These are phyloP conservation scores for Acrossocheilus wenchowensis DNA, from an alignment of 2,797 vertebrate species.

Conservation along the genomic window DNA sequence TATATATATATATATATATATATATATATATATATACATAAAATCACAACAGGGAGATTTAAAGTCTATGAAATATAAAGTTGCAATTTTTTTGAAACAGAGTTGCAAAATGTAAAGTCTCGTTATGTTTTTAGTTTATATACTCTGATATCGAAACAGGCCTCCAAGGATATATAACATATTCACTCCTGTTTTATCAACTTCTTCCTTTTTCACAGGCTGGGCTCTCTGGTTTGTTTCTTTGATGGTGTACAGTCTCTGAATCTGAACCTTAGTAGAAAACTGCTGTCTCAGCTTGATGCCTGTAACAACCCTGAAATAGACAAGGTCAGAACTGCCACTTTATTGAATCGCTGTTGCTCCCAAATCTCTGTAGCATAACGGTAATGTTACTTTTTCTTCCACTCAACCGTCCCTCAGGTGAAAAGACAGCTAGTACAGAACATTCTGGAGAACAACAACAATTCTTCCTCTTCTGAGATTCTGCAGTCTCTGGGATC, in stretches of 20 bases:
- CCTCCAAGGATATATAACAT: not conserved
- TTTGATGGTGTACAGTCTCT: constrained; percentile 58
- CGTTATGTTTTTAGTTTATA: not conserved
- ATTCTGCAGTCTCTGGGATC: constrained; percentile 57
- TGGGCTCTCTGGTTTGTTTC: constrained; percentile 74
- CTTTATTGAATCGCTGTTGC: not conserved
- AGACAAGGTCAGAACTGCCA: constrained; percentile 64
- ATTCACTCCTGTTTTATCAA: not conserved
- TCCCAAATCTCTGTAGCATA: not conserved
- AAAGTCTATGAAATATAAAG: not conserved
- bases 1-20: too few species aligned
- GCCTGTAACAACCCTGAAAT: constrained; percentile 61
- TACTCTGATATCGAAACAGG: not conserved
- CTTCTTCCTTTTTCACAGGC: constrained; percentile 61
- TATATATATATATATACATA: too few species aligned
- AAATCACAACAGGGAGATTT: not conserved
- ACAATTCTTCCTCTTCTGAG: not conserved
- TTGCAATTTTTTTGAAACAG: not conserved
- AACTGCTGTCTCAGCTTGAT: constrained; percentile 68
- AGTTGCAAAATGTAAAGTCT: not conserved
- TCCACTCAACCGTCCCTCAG: constrained; percentile 56
- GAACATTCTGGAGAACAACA: constrained; percentile 47
- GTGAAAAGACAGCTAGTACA: constrained; percentile 67
- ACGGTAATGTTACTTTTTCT: not conserved
- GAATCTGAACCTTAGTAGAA: constrained; percentile 56